These are phyloP conservation scores for Sebastes hopkinsi DNA, from an alignment of 2,797 vertebrate species.

Conservation along the genomic window DNA sequence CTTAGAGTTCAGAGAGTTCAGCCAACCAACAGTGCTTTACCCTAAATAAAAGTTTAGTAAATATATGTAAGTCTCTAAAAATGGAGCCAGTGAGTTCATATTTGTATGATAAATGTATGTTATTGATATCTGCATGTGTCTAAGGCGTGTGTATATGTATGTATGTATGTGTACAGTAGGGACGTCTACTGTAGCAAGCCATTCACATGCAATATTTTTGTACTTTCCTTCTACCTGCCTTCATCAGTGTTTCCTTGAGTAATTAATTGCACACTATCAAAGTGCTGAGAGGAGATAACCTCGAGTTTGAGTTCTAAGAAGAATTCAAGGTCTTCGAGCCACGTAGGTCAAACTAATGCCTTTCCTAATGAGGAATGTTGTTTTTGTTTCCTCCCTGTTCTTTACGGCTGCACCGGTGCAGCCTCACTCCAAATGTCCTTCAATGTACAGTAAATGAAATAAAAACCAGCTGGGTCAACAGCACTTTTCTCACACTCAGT, in stretches of 20 bases:
- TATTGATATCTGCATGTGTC: not conserved
- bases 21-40: not conserved
- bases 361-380: slow-evolving; percentile 35
- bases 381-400: slow-evolving; percentile 47
- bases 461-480: slow-evolving; percentile 52
- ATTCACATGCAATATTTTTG: not conserved
- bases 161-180: not conserved
- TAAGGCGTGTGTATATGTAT: not conserved
- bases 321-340: not conserved
- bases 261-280: not conserved
- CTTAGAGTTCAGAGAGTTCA: not conserved
- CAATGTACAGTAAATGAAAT: slow-evolving; percentile 25
- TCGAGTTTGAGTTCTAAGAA: not conserved
- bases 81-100: not conserved
- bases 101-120: not conserved
- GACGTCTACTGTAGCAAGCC: not conserved
- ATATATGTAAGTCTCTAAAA: not conserved
- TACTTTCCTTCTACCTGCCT: not conserved
- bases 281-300: not conserved
- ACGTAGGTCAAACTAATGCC: slow-evolving; percentile 27
- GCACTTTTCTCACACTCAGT: slow-evolving; percentile 17
- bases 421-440: not conserved
- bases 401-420: slow-evolving; percentile 30
- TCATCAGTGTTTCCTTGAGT: not conserved
- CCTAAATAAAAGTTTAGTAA: not conserved